Percentiles rank a stretch among this genome's conserved stretches.
phyloP scores from a whole-genome alignment of 2,888 invertebrate genomes.

The Eristalis pertinax region DNA sequence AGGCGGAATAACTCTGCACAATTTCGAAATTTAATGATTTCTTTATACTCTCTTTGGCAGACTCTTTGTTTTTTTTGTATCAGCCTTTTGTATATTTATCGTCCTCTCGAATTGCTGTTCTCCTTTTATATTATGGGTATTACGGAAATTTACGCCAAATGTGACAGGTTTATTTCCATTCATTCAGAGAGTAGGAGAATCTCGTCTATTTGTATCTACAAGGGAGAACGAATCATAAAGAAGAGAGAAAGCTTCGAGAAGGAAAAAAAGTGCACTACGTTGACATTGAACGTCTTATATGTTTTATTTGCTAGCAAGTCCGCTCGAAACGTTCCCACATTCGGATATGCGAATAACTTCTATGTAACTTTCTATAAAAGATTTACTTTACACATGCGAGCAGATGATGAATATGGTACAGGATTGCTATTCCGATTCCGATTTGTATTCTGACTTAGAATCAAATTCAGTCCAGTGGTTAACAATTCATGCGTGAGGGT shows the following conservation, averaged over 20 bases:
- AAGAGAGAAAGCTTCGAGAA: slow-evolving; percentile 23
- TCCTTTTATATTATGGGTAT: slow-evolving; percentile 53
- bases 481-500: slow-evolving; percentile 45
- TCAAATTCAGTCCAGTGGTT: slow-evolving; percentile 31
- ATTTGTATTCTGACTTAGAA: slow-evolving; percentile 38
- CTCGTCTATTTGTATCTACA: background rate
- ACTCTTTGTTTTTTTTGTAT: slow-evolving; percentile 27
- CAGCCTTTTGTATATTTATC: slow-evolving; percentile 55
- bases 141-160: slow-evolving; percentile 59
- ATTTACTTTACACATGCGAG: slow-evolving; percentile 5
- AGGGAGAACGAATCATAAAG: background rate
- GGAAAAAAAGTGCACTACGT: slow-evolving; percentile 24
- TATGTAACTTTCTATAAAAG: background rate
- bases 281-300: slow-evolving; percentile 60
- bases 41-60: slow-evolving; percentile 57
- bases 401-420: slow-evolving; percentile 42
- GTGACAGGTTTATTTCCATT: slow-evolving; percentile 63
- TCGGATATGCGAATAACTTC: slow-evolving; percentile 37
- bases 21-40: slow-evolving; percentile 53
- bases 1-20: slow-evolving; percentile 63
- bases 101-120: slow-evolving; percentile 39
- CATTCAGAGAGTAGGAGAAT: background rate
- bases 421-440: slow-evolving; percentile 8
- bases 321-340: slow-evolving; percentile 40
- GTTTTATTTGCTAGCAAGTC: slow-evolving; percentile 34